Percentiles rank a stretch among this genome's conserved stretches.
These are phyloP conservation scores for Plestiodon gilberti DNA, from an alignment of 2,113 vertebrate species.

Conservation along the genomic window DNA sequence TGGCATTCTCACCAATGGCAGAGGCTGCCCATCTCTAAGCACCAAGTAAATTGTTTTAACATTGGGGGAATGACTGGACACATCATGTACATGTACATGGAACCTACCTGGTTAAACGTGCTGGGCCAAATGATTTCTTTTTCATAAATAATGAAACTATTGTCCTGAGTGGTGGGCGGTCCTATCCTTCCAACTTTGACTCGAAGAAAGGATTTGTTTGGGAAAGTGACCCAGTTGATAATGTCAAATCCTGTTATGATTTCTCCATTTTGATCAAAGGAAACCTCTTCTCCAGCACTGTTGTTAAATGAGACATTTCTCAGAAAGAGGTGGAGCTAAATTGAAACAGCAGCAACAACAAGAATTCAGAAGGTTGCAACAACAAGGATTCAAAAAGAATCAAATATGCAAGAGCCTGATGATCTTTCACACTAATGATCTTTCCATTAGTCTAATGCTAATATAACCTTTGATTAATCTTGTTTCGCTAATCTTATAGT, in stretches of 20 bases:
- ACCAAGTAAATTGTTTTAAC: too few relatives aligned
- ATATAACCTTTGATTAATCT: too few relatives aligned
- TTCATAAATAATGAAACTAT: not conserved
- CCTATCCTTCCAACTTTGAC: not conserved
- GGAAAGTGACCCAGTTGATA: not conserved
- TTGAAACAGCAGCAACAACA: not conserved
- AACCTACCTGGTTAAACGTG: not conserved
- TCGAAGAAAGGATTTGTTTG: not conserved
- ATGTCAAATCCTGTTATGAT: not conserved
- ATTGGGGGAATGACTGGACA: too few relatives aligned
- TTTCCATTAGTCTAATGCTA: too few relatives aligned
- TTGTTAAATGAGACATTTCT: not conserved
- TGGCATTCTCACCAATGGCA: too few relatives aligned
- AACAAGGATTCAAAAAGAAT: too few relatives aligned
- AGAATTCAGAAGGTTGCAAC: too few relatives aligned
- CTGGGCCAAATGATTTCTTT: not conserved
- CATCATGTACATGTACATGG: too few relatives aligned
- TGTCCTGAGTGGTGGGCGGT: not conserved
- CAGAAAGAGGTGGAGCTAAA: not conserved
- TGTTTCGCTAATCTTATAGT: too few relatives aligned
- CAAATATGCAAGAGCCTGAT: too few relatives aligned
- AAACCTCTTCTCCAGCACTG: not conserved
- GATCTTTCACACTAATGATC: too few relatives aligned
- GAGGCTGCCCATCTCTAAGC: too few relatives aligned
- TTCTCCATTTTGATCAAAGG: not conserved